phyloP scores from a whole-genome alignment of 2,888 invertebrate genomes.

The Steinernema carpocapsae region DNA sequence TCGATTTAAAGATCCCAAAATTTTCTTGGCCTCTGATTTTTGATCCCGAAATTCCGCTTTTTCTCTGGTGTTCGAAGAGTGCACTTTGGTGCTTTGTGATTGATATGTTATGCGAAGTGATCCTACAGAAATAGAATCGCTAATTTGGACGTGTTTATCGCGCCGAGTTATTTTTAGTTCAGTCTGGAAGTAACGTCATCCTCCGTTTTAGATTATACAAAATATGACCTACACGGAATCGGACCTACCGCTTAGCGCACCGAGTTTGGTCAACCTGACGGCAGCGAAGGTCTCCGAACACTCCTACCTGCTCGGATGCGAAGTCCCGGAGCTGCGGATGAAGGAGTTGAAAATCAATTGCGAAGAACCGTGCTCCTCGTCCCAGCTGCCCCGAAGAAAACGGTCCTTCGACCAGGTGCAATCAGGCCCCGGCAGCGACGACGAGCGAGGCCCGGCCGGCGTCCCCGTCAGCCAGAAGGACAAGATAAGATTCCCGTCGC shows the following conservation, averaged over 20 bases:
- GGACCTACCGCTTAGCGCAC: slow-evolving; percentile 52
- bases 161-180: neutral
- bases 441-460: slow-evolving; percentile 13
- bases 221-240: slow-evolving; percentile 22
- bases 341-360: slow-evolving; percentile 18
- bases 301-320: slow-evolving; percentile 11
- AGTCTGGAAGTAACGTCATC: neutral
- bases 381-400: neutral
- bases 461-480: neutral
- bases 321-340: slow-evolving; percentile 19
- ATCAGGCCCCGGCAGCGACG: slow-evolving; percentile 17
- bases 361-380: slow-evolving; percentile 14
- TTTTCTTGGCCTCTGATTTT: neutral
- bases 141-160: neutral
- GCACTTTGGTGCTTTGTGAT: neutral
- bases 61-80: no score
- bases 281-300: slow-evolving; percentile 42
- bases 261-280: slow-evolving; percentile 47
- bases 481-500: slow-evolving; percentile 15
- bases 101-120: neutral
- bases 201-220: neutral
- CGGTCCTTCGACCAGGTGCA: slow-evolving; percentile 10
- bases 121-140: neutral
- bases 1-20: neutral
- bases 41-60: neutral